Conservation (phyloP, 2,888 invertebrate species). For the Liposcelis brunnea region DNA sequence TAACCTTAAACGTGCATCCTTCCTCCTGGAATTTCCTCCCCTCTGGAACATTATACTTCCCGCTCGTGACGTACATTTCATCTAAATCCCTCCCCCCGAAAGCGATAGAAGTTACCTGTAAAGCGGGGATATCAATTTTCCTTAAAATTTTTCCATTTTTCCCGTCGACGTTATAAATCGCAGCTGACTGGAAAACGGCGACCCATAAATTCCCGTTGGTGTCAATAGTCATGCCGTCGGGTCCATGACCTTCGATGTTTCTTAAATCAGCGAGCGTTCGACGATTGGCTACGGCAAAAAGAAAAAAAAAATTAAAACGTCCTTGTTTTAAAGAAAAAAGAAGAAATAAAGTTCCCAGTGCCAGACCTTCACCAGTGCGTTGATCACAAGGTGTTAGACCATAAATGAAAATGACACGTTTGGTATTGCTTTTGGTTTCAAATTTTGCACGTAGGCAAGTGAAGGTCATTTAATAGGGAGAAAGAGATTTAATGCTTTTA, state of each 20-base stretch:
- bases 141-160: neutral
- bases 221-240: conserved; percentile 46
- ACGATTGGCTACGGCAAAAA: conserved; percentile 41
- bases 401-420: too few species aligned
- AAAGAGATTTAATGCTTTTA: too few species aligned
- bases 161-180: neutral
- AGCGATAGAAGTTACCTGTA: neutral
- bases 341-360: too few species aligned
- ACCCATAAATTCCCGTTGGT: conserved; percentile 11
- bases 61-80: conserved; percentile 4
- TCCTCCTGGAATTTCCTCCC: conserved; percentile 8
- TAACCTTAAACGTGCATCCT: conserved; percentile 12
- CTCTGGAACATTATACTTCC: conserved; percentile 1
- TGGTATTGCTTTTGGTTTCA: too few species aligned
- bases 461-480: too few species aligned
- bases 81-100: neutral
- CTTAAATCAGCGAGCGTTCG: conserved; percentile 37
- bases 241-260: conserved; percentile 28
- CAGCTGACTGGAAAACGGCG: conserved; percentile 42
- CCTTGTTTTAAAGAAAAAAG: too few species aligned
- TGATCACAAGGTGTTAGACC: too few species aligned
- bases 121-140: neutral
- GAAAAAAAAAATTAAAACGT: neutral
- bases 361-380: too few species aligned
- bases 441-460: too few species aligned